phyloP scores from a whole-genome alignment of 2,797 vertebrate genomes.

The Danio aesculapii region DNA sequence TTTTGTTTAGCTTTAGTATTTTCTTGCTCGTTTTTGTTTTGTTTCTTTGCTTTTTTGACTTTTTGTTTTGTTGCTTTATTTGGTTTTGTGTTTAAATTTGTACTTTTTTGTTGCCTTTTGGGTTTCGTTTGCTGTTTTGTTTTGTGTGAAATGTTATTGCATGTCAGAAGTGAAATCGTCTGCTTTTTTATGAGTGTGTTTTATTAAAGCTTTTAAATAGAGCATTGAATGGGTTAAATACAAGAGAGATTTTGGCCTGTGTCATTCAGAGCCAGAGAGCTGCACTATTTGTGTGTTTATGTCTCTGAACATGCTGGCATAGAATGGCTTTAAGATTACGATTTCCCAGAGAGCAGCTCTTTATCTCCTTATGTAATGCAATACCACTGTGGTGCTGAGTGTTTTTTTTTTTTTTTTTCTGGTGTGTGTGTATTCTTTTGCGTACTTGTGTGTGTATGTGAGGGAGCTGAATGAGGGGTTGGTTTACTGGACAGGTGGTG shows the following conservation, averaged over 20 bases:
- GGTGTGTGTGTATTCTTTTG: slow-evolving; percentile 5
- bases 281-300: slow-evolving; percentile 1
- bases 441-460: slow-evolving; percentile 6
- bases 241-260: neutral
- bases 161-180: neutral
- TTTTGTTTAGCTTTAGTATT: no score
- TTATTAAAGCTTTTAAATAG: neutral
- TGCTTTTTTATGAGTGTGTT: neutral
- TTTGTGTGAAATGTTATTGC: neutral
- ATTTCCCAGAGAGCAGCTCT: slow-evolving; percentile 18
- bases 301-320: neutral
- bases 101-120: neutral
- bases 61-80: neutral
- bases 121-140: neutral
- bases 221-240: neutral
- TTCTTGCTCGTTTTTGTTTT: neutral
- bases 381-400: neutral
- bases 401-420: slow-evolving; percentile 9
- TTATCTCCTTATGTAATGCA: slow-evolving; percentile 52
- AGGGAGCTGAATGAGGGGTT: neutral
- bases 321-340: slow-evolving; percentile 18
- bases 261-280: neutral
- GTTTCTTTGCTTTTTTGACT: neutral
- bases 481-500: slow-evolving; percentile 55
- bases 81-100: neutral